Conservation (phyloP, 2,797 vertebrate species). For the Glyptemys insculpta region DNA sequence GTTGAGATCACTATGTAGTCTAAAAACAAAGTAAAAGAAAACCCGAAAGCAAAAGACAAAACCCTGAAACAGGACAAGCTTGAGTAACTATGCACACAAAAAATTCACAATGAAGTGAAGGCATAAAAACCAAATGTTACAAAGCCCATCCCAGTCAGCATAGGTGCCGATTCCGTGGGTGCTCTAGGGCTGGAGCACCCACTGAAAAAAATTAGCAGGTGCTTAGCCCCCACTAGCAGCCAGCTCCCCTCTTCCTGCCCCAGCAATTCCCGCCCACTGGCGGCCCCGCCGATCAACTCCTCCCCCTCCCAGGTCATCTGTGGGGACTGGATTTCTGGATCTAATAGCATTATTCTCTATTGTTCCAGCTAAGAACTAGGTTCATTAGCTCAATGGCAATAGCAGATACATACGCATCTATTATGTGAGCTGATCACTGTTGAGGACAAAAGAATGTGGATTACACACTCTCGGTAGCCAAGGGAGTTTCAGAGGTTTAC, state of each 20-base stretch:
- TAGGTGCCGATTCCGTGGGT: no score
- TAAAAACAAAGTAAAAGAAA: not conserved
- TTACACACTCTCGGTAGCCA: not conserved
- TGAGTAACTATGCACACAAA: not conserved
- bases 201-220: no score
- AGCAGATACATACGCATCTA: not conserved
- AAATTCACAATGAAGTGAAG: not conserved
- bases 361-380: not conserved
- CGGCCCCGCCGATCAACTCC: no score
- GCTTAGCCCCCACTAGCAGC: no score
- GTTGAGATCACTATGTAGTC: not conserved
- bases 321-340: rapidly evolving
- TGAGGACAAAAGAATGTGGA: not conserved
- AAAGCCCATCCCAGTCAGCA: not conserved
- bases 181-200: no score
- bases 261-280: no score
- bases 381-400: not conserved
- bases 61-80: not conserved
- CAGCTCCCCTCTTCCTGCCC: no score
- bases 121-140: not conserved
- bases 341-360: not conserved
- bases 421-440: not conserved
- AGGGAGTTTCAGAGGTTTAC: not conserved
- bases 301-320: not conserved
- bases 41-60: not conserved